Evolutionary conservation across 2,113 vertebrate species (phyloP), one percentile per base, ranked within the genome.

Genomic region (Mola mola): DNA sequence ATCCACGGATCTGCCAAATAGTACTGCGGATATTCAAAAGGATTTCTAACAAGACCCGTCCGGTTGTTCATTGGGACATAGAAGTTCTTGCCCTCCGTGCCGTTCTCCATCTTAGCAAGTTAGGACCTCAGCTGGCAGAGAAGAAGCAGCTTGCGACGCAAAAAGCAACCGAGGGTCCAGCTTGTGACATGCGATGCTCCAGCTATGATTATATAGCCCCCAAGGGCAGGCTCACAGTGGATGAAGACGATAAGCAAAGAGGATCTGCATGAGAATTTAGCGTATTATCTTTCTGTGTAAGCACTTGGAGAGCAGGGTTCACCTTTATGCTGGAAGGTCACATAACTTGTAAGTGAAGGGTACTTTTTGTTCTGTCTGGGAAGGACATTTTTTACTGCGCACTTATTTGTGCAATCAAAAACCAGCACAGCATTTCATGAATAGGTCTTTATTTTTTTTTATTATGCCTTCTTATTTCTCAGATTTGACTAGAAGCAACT

Each of bases 1-100:
- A 82, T 46, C 87, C 85, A 89, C 47, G 82, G 80, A 8, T 92
- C 92, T 0, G 82, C 93, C 60, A 94, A 53, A 78, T 94, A 94
- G 34, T 93, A 94, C 76, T 94, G 93, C 4, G 88, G 79, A 58
- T 93, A 91, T 50, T 93, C 89, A 3, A 34, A 94, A 57, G 93
- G 93, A 86, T 82, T 94, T 29, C 91, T 82, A 50, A 92, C 94
- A 63, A 94, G 34, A 68, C 94, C 93, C 0, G 92, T 92, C 89
- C 91, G 90, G 83, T 94, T 94, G 89, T 90, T 93, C 79, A 94
- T 77, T 33, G 94, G 93, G 82, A 94, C 83, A 1, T 94, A 94
- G 72, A 94, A 94, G 78, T 94, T 93, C 48, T 84, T 64, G 37
- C 93, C 93, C 60, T 94, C 92, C 0, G 92, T 94, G 75, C 93